Base-by-base conservation (phyloP, 2,797 vertebrate species). In the Tapirus indicus region DNA sequence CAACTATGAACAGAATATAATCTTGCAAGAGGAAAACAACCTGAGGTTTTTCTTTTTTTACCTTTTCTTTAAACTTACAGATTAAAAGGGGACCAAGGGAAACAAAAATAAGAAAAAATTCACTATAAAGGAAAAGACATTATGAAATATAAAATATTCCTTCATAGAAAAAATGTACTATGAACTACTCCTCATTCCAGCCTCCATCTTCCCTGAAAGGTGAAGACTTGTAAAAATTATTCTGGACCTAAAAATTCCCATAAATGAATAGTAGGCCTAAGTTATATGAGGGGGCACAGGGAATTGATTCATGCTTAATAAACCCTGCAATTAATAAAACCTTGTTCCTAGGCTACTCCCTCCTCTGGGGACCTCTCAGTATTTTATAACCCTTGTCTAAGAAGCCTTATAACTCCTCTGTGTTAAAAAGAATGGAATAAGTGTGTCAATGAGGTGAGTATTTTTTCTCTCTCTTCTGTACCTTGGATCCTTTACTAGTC, bases 291-390 rank as follows among this genome's bases (percentile, higher is more conserved):
- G 89, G 92, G 13, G 38, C 77, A 84, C 41, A 86, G 91, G 49
- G 78, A 96, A 97, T 92, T 97, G 96, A 98, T 95, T 97, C 97
- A 95, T 98, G 96, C 85, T 96, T 98, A 98, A 98, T 98, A 98
- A 98, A 97, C 89, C 92, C 91, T 96, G 95, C 97, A 98, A 97
- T 98, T 98, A 97, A 98, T 97, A 97, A 97, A 97, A 95, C 56
- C 85, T 94, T 96, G 92, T 98, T 97, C 68, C 94, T 97, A 85
- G 82, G 56, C 68, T 88, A 94, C 88, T 95, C 89, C 92, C 82
- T 95, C 32, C 89, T 93, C 95, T 92, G 68, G 95, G 94, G 93
- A 97, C 64, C 92, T 86, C 80, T 97, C 95, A 94, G 96, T 97
- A 90, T 97, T 97, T 98, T 98, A 97, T 96, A 97, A 84, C 80